Conservation (phyloP, 2,888 invertebrate genomes). For the Barypeithes pellucidus region DNA sequence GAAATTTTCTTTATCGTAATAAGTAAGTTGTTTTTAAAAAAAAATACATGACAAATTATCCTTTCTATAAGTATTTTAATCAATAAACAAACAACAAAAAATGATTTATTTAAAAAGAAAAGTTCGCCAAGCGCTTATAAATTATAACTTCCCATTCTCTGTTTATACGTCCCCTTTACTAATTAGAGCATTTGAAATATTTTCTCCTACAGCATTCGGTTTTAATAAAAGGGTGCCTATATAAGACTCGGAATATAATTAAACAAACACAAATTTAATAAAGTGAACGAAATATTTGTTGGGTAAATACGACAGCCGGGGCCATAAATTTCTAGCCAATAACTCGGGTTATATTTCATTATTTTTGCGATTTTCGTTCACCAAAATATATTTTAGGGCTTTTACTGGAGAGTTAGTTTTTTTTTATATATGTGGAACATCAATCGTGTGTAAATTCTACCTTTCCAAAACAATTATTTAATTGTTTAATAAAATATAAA, state of each 20-base stretch:
- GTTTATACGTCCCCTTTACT: conserved; percentile 16
- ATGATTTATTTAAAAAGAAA: conserved; percentile 18
- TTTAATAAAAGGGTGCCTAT: conserved; percentile 20
- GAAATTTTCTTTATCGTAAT: no score
- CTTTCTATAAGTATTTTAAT: no score
- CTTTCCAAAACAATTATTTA: no score
- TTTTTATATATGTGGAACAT: no score
- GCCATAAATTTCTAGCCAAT: background rate
- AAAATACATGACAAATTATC: no score
- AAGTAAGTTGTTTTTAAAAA: no score
- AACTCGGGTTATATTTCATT: background rate
- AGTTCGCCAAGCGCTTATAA: conserved; percentile 15
- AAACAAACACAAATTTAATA: conserved; percentile 18
- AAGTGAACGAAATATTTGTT: conserved; percentile 18
- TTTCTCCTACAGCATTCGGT: conserved; percentile 11
- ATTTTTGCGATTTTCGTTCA: background rate
- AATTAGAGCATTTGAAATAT: conserved; percentile 15
- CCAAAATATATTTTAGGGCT: no score
- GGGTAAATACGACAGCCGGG: conserved; percentile 1
- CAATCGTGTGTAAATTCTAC: no score
- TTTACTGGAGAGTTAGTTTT: no score
- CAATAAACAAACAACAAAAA: conserved; percentile 1
- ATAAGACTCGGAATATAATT: conserved; percentile 8
- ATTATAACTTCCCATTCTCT: conserved; percentile 18
- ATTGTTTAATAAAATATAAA: no score